Conservation (phyloP, 2,888 invertebrate genomes). For the Adineta ricciae region DNA sequence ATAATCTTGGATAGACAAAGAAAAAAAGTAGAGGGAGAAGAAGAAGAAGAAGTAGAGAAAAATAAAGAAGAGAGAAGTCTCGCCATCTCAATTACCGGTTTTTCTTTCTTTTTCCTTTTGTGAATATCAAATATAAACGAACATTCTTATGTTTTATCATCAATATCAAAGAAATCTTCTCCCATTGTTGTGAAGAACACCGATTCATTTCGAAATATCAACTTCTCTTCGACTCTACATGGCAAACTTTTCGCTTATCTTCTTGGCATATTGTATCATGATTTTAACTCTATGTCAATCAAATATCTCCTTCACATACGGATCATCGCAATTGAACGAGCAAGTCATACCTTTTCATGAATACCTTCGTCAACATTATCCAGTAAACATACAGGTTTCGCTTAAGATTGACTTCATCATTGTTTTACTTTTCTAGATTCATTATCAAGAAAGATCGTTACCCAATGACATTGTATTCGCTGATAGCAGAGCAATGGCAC, state of each 20-base stretch:
- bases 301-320: neutral
- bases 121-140: neutral
- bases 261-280: neutral
- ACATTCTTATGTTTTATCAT: neutral
- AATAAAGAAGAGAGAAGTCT: no score
- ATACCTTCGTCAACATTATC: neutral
- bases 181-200: neutral
- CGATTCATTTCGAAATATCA: neutral
- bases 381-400: neutral
- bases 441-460: neutral
- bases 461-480: neutral
- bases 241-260: neutral
- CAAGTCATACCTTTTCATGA: neutral
- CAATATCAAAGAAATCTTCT: neutral
- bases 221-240: neutral
- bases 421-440: neutral
- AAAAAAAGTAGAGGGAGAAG: neutral
- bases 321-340: neutral
- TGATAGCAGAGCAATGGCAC: neutral
- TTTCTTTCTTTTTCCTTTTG: neutral
- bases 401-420: neutral
- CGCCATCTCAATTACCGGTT: no score
- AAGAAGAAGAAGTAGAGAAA: no score
- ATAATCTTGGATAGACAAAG: neutral
- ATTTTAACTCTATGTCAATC: neutral